Evolutionary conservation across 2,113 vertebrate species (phyloP).

Genomic region (Neodontobutis hainanensis): DNA sequence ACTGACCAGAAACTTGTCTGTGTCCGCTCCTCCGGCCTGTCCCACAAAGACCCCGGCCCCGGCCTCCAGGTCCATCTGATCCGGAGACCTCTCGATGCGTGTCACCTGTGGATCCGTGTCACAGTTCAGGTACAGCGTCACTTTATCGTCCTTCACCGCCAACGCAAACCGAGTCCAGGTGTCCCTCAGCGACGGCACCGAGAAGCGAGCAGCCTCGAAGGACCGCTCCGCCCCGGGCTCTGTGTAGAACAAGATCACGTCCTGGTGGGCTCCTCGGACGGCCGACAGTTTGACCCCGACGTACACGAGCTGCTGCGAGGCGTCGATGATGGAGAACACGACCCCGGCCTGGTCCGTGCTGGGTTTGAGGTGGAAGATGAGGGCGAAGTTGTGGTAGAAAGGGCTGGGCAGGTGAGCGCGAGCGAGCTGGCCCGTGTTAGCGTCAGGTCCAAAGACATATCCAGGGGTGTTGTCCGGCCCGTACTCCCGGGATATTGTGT

Average conservation of each 20-base stretch:
- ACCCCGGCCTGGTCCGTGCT: constrained; percentile 77
- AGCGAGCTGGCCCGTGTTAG: constrained; percentile 86
- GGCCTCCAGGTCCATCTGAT: constrained; percentile 84
- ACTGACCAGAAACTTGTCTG: constrained; percentile 89
- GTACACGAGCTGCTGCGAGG: constrained; percentile 81
- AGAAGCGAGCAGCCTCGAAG: constrained; percentile 82
- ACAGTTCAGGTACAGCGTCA: constrained; percentile 86
- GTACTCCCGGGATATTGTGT: constrained; percentile 76
- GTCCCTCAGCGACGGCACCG: constrained; percentile 79
- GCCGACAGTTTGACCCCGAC: constrained; percentile 87
- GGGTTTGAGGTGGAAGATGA: constrained; percentile 87
- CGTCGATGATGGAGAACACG: constrained; percentile 88
- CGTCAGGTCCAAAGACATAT: constrained; percentile 81
- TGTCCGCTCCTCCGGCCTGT: constrained; percentile 88
- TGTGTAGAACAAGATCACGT: constrained; percentile 88
- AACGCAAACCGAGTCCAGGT: constrained; percentile 88
- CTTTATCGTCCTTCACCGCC: constrained; percentile 80
- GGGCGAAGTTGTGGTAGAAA: constrained; percentile 89
- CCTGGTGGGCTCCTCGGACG: constrained; percentile 72
- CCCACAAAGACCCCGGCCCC: constrained; percentile 89
- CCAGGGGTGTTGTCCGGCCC: constrained; percentile 78
- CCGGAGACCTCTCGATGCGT: constrained; percentile 78
- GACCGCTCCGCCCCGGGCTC: constrained; percentile 81
- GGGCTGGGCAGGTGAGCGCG: constrained; percentile 83
- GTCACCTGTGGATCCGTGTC: constrained; percentile 74